Evolutionary conservation across 2,888 invertebrate genomes (phyloP).

Genomic region (Mayetiola destructor): DNA sequence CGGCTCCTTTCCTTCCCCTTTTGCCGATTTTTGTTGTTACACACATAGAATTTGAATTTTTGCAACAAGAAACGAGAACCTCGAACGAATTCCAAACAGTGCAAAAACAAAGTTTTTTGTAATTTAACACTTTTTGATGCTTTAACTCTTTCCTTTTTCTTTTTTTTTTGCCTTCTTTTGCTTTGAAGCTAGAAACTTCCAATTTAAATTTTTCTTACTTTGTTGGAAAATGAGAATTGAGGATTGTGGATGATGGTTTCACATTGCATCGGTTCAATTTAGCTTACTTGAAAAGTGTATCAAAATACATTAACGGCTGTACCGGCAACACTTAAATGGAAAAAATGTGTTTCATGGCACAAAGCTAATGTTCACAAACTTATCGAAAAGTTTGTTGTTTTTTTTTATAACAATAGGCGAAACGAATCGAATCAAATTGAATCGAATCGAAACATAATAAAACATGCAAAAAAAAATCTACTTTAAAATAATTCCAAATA

Average conservation of each 20-base stretch:
- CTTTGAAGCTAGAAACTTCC: too few species aligned
- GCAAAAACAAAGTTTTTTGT: background rate
- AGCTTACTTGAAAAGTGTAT: background rate
- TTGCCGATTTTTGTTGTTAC: background rate
- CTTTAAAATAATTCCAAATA: background rate
- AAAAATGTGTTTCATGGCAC: background rate
- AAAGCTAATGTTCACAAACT: background rate
- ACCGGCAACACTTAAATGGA: background rate
- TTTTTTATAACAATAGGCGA: too few species aligned
- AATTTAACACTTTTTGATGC: background rate
- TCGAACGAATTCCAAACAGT: background rate
- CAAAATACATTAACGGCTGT: background rate
- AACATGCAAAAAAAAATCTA: background rate
- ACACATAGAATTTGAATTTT: background rate
- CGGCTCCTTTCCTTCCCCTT: background rate
- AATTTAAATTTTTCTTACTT: background rate
- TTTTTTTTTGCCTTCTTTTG: too few species aligned
- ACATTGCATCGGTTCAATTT: too few species aligned
- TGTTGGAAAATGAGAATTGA: background rate
- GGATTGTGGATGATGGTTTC: background rate
- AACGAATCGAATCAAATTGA: too few species aligned
- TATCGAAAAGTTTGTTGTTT: slow-evolving; percentile 1
- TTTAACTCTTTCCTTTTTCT: too few species aligned
- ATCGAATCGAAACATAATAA: too few species aligned
- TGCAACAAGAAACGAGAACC: background rate